These are phyloP conservation scores for mouse (Mus musculus) DNA, from an alignment of 2,113 vertebrate species.

Conservation along the genomic window GRCm39 chr1:48774001-48774500, in stretches of 20 bases:
- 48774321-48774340: not conserved
- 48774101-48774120: not conserved
- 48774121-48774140: not conserved
- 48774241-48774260: not conserved
- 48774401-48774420: not conserved
- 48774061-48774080: not conserved
- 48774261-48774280: not conserved
- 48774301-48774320: not conserved
- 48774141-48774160: not conserved
- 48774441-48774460: no score
- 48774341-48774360: not conserved
- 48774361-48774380: not conserved
- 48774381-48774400: no score
- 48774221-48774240: not conserved
- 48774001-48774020: not conserved
- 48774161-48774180: not conserved
- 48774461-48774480: not conserved
- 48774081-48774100: not conserved
- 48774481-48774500: not conserved
- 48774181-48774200: not conserved
- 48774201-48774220: not conserved
- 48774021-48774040: not conserved
- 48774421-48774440: not conserved
- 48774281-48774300: not conserved
- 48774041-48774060: not conserved